Evolutionary conservation across 2,113 vertebrate genomes (phyloP).

Genomic region (Macrotis lagotis): DNA sequence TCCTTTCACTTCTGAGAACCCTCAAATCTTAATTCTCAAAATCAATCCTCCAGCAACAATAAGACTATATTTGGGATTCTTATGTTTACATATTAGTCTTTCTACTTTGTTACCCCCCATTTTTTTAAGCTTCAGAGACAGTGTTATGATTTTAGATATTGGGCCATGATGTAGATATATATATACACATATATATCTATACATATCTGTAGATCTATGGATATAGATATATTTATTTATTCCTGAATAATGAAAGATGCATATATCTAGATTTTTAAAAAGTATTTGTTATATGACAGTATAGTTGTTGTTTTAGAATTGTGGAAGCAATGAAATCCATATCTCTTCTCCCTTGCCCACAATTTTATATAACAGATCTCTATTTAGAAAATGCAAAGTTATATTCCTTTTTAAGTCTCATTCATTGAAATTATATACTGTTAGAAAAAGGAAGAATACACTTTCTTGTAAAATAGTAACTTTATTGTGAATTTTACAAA

Average conservation of each 20-base stretch:
- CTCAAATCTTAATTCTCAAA: too few relatives aligned
- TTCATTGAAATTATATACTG: conserved; percentile 24
- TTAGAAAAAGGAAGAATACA: conserved; percentile 9
- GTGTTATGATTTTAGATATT: neutral
- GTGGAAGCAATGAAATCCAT: neutral
- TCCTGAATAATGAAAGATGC: neutral
- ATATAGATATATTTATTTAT: too few relatives aligned
- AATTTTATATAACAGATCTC: conserved; percentile 11
- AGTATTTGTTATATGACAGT: neutral
- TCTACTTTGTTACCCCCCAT: neutral
- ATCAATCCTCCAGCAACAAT: too few relatives aligned
- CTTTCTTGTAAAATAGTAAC: conserved; percentile 49
- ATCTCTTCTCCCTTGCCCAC: neutral
- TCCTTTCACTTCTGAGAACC: too few relatives aligned
- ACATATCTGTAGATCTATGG: too few relatives aligned
- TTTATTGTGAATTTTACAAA: conserved; percentile 58
- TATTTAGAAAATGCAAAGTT: conserved; percentile 31
- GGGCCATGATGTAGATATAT: too few relatives aligned
- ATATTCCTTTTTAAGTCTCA: conserved; percentile 5
- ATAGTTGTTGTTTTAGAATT: conserved; percentile 15
- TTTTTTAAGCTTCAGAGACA: conserved; percentile 28
- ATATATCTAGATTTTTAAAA: conserved; percentile 21
- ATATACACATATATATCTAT: too few relatives aligned
- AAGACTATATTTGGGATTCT: too few relatives aligned
- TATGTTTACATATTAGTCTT: too few relatives aligned